Conservation (phyloP, 2,888 invertebrate species). For the Archips crataeganus region DNA sequence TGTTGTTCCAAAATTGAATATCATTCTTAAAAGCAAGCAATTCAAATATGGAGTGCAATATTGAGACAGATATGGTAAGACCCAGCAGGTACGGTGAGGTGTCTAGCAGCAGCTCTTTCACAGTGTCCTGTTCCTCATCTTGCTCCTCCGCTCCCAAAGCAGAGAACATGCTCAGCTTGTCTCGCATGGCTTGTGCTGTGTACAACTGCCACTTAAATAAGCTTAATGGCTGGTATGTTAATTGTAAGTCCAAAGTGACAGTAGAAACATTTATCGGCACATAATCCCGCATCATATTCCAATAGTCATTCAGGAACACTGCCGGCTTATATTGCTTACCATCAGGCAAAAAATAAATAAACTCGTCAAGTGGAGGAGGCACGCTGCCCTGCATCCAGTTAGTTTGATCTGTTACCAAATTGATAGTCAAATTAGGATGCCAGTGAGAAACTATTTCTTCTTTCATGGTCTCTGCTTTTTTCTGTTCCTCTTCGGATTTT, state of each 20-base stretch:
- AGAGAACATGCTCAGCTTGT: conserved; percentile 91
- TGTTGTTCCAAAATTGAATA: conserved; percentile 99
- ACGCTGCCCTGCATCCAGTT: conserved; percentile 96
- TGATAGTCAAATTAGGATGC: conserved; percentile 99
- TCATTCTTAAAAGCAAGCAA: conserved; percentile 99
- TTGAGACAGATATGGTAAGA: conserved; percentile 95
- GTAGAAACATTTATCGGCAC: conserved; percentile 95
- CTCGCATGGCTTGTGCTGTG: conserved; percentile 97
- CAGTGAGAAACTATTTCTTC: conserved; percentile 98
- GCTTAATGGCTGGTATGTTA: conserved; percentile 95
- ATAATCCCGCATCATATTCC: conserved; percentile 99
- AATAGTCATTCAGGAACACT: conserved; percentile 98
- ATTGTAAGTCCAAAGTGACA: conserved; percentile 88
- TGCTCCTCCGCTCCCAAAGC: conserved; percentile 90
- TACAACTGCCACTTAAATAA: conserved; percentile 99
- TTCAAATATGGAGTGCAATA: conserved; percentile 99
- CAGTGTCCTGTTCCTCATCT: conserved; percentile 94
- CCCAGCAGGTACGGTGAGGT: conserved; percentile 98
- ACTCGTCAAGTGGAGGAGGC: conserved; percentile 96
- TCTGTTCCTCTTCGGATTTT: conserved; percentile 91
- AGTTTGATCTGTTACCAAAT: conserved; percentile 97
- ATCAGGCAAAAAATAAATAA: conserved; percentile 94
- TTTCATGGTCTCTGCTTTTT: conserved; percentile 90
- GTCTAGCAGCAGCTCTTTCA: conserved; percentile 97
- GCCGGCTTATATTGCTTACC: conserved; percentile 96